These are phyloP conservation scores for Calidris pygmaea DNA, from an alignment of 2,113 vertebrate species.

Conservation along the genomic window DNA sequence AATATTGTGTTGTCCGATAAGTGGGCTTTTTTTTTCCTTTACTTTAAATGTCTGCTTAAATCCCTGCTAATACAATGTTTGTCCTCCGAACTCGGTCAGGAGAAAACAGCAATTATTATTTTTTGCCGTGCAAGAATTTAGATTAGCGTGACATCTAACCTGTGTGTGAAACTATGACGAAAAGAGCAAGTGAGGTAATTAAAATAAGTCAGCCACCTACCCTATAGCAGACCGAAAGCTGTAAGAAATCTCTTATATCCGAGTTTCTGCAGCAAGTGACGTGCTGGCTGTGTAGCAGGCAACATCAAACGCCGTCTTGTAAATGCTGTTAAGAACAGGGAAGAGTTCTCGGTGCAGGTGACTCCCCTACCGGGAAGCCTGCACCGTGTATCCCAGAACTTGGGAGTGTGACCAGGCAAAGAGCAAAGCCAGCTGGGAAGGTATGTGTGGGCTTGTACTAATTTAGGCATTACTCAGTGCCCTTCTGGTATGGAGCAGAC, in stretches of 20 bases:
- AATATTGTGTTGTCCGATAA: background rate
- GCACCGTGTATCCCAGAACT: background rate
- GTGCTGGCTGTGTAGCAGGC: background rate
- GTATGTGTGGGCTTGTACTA: background rate
- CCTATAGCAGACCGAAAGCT: background rate
- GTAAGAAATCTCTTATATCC: background rate
- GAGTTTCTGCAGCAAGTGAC: background rate
- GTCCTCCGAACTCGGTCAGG: background rate
- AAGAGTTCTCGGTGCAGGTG: background rate
- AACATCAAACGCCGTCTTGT: background rate
- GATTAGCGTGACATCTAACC: background rate
- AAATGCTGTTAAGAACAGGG: background rate
- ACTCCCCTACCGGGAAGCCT: background rate
- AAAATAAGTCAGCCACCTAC: background rate
- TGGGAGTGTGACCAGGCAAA: background rate
- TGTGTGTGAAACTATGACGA: background rate
- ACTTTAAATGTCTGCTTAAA: background rate
- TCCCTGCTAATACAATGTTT: background rate
- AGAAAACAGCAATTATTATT: background rate
- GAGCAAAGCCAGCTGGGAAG: background rate
- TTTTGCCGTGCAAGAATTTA: background rate
- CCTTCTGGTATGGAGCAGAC: background rate
- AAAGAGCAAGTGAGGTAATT: background rate
- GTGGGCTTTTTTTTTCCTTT: background rate
- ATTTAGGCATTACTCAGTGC: background rate